These are phyloP conservation scores for Oenanthe oenanthe DNA, from an alignment of 2,113 vertebrate species.

Conservation along the genomic window DNA sequence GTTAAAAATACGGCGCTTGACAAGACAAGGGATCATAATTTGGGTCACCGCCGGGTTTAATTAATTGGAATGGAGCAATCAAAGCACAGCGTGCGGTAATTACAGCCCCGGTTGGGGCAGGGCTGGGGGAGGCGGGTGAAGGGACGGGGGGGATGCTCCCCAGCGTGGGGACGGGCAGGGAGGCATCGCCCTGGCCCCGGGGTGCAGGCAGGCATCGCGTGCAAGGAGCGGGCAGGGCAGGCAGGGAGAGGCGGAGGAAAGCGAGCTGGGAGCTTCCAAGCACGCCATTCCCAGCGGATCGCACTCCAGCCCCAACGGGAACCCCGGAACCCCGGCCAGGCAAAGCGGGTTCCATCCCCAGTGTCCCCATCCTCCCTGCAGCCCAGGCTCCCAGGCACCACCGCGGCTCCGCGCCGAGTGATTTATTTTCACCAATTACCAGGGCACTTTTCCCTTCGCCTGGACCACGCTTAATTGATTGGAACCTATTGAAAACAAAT, in stretches of 20 bases:
- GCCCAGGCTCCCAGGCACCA: slow-evolving; percentile 1
- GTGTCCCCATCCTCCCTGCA: background rate
- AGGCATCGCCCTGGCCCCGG: background rate
- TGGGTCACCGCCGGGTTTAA: slow-evolving; percentile 82
- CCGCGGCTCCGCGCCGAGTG: slow-evolving; percentile 36
- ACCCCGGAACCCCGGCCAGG: rapidly evolving
- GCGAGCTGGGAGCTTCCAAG: background rate
- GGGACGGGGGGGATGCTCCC: slow-evolving; percentile 28
- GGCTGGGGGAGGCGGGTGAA: background rate
- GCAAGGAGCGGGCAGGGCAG: background rate
- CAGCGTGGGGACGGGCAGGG: background rate
- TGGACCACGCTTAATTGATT: slow-evolving; percentile 82
- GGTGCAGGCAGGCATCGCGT: background rate
- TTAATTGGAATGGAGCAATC: slow-evolving; percentile 83
- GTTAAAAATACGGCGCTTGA: slow-evolving; percentile 78
- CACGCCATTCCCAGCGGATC: background rate
- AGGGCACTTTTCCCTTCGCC: slow-evolving; percentile 67
- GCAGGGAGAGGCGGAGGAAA: background rate
- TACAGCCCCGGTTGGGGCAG: slow-evolving; percentile 71
- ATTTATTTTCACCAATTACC: slow-evolving; percentile 85
- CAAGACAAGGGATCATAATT: slow-evolving; percentile 78
- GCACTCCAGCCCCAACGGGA: rapidly evolving
- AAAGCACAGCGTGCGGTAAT: slow-evolving; percentile 75
- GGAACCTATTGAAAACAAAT: slow-evolving; percentile 87
- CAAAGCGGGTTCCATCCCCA: rapidly evolving